Percentiles rank a stretch among this genome's conserved stretches.
These are phyloP conservation scores for Bettongia penicillata DNA, from an alignment of 2,113 vertebrate genomes.

Conservation along the genomic window DNA sequence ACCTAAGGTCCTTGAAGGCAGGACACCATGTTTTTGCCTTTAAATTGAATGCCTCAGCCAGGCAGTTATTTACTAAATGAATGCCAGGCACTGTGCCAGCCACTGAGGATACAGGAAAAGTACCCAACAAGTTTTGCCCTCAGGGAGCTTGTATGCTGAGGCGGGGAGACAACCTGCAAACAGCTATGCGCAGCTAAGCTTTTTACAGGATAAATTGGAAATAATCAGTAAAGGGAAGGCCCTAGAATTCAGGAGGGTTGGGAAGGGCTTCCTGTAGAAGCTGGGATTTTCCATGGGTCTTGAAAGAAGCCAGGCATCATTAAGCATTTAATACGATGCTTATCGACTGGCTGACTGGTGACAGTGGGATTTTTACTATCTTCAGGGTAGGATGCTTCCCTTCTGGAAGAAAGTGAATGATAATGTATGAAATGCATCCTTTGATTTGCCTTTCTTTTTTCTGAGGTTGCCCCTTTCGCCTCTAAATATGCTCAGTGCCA, in stretches of 20 bases:
- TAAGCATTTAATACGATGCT: not conserved
- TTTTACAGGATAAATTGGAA: not conserved
- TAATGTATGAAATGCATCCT: slow-evolving; percentile 9
- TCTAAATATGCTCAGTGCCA: not conserved
- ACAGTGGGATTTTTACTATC: not conserved
- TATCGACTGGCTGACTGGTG: not conserved
- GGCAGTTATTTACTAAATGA: not conserved
- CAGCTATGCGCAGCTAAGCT: not conserved
- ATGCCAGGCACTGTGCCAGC: not conserved
- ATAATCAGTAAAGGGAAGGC: not conserved
- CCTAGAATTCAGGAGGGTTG: not conserved
- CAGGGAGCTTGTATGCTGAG: not conserved
- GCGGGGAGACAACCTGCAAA: not conserved
- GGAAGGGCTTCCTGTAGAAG: too few relatives aligned
- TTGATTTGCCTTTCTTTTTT: slow-evolving; percentile 52
- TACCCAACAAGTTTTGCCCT: not conserved
- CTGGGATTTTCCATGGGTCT: not conserved
- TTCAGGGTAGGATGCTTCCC: slow-evolving; percentile 33
- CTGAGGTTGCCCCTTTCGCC: slow-evolving; percentile 14
- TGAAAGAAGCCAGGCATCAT: not conserved
- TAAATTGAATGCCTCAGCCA: not conserved
- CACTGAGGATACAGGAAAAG: not conserved
- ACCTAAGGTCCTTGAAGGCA: not conserved
- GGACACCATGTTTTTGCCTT: not conserved
- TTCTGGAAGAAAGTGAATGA: slow-evolving; percentile 34